Conservation (phyloP, 1,140 invertebrate species). For the Ceratoteleas bidentatus region DNA sequence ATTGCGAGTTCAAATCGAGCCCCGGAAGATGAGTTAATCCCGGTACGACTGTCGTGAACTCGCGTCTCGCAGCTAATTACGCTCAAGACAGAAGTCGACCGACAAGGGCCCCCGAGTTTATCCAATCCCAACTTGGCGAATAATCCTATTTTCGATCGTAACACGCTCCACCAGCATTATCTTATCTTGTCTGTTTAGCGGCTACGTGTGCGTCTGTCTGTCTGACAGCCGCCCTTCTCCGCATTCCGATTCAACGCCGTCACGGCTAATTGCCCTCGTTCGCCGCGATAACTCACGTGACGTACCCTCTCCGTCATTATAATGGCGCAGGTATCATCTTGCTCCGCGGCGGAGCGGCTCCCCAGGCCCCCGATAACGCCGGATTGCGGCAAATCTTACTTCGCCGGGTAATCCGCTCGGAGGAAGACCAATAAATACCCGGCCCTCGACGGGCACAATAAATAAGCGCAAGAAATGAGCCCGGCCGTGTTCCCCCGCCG, state of each 20-base stretch:
- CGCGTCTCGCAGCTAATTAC: slow-evolving; percentile 71
- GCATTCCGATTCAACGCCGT: slow-evolving; percentile 65
- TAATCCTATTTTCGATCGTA: slow-evolving; percentile 74
- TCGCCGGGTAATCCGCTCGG: slow-evolving; percentile 38
- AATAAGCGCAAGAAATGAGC: slow-evolving; percentile 55
- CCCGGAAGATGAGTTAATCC: slow-evolving; percentile 61
- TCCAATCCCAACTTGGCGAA: slow-evolving; percentile 73
- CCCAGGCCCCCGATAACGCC: slow-evolving; percentile 10
- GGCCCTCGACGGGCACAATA: slow-evolving; percentile 37
- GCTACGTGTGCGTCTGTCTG: slow-evolving; percentile 46
- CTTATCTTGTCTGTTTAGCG: slow-evolving; percentile 64
- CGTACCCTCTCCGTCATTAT: slow-evolving; percentile 63
- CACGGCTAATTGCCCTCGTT: slow-evolving; percentile 70
- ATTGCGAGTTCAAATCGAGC: slow-evolving; percentile 63
- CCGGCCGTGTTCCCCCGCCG: slow-evolving; percentile 7
- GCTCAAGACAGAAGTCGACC: slow-evolving; percentile 70
- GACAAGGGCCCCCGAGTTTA: slow-evolving; percentile 67
- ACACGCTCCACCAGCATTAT: slow-evolving; percentile 58
- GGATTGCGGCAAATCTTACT: slow-evolving; percentile 56
- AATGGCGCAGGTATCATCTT: slow-evolving; percentile 54
- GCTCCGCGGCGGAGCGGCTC: slow-evolving; percentile 24
- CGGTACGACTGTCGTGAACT: slow-evolving; percentile 60
- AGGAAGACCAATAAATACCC: slow-evolving; percentile 58
- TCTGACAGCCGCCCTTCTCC: slow-evolving; percentile 29
- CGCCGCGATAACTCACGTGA: slow-evolving; percentile 69